Conservation (phyloP, 2,113 vertebrate species). For the Suricata suricatta region DNA sequence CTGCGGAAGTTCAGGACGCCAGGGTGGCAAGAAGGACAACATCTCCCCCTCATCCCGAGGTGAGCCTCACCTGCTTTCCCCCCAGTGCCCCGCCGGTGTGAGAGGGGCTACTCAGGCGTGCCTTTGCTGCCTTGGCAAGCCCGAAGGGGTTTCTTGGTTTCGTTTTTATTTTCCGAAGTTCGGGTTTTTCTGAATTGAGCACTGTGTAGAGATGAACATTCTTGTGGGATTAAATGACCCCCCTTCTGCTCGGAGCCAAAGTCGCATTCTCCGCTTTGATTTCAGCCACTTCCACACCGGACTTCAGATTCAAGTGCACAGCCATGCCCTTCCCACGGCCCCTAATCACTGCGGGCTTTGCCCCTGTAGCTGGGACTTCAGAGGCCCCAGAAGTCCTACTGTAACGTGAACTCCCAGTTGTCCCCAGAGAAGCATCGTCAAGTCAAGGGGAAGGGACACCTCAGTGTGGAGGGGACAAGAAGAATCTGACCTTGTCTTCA, state of each 20-base stretch:
- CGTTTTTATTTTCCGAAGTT: not conserved
- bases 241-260: constrained; percentile 52
- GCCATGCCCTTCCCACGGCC: not conserved
- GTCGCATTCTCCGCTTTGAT: not conserved
- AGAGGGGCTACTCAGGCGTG: not conserved
- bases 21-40: not conserved
- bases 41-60: fast-evolving
- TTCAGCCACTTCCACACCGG: constrained; percentile 64
- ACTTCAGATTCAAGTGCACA: constrained; percentile 48
- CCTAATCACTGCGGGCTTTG: constrained; percentile 53
- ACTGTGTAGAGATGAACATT: constrained; percentile 54
- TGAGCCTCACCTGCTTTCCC: not conserved
- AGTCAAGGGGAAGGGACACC: constrained; percentile 23
- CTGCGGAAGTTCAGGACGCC: not conserved
- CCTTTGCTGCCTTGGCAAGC: not conserved
- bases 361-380: constrained; percentile 74
- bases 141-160: not conserved
- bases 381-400: constrained; percentile 66
- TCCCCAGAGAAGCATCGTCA: constrained; percentile 11
- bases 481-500: not conserved
- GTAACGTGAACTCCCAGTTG: constrained; percentile 62
- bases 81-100: not conserved
- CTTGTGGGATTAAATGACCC: constrained; percentile 34
- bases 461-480: not conserved
- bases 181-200: not conserved